phyloP scores from a whole-genome alignment of 2,888 invertebrate genomes.

The Mesoligia furuncula region DNA sequence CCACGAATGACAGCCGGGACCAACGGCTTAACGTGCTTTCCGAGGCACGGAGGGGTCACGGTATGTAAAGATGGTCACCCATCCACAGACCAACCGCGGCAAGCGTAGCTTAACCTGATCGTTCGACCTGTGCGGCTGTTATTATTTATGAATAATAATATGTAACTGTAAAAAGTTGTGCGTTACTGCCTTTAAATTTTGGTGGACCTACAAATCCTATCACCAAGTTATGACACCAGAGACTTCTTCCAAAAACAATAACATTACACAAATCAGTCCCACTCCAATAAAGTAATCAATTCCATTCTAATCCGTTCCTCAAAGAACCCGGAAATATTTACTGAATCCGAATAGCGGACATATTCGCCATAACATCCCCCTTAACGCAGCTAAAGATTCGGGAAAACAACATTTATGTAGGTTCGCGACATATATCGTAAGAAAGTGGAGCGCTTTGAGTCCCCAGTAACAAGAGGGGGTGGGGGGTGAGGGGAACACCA shows the following conservation, averaged over 20 bases:
- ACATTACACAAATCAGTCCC: constrained; percentile 22
- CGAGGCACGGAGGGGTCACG: too few relatives aligned
- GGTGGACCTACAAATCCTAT: constrained; percentile 8
- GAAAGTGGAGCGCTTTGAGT: constrained; percentile 61
- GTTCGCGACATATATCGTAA: constrained; percentile 63
- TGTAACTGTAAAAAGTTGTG: too few relatives aligned
- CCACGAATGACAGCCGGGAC: too few relatives aligned
- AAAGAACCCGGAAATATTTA: constrained; percentile 56
- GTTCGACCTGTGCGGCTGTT: too few relatives aligned
- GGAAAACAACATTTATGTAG: constrained; percentile 68
- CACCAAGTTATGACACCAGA: not conserved
- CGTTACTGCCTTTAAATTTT: not conserved
- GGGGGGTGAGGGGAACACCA: constrained; percentile 55
- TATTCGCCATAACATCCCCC: constrained; percentile 56
- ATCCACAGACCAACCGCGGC: too few relatives aligned
- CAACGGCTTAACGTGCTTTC: too few relatives aligned
- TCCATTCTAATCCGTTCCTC: constrained; percentile 31
- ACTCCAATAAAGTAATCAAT: constrained; percentile 45
- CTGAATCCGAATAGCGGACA: constrained; percentile 36
- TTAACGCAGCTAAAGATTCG: constrained; percentile 62
- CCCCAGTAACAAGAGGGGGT: constrained; percentile 63
- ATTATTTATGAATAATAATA: too few relatives aligned
- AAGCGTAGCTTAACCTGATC: too few relatives aligned
- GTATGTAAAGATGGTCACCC: too few relatives aligned
- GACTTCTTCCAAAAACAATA: constrained; percentile 29